Conservation (phyloP, 2,888 invertebrate genomes). For the Noctua janthina region DNA sequence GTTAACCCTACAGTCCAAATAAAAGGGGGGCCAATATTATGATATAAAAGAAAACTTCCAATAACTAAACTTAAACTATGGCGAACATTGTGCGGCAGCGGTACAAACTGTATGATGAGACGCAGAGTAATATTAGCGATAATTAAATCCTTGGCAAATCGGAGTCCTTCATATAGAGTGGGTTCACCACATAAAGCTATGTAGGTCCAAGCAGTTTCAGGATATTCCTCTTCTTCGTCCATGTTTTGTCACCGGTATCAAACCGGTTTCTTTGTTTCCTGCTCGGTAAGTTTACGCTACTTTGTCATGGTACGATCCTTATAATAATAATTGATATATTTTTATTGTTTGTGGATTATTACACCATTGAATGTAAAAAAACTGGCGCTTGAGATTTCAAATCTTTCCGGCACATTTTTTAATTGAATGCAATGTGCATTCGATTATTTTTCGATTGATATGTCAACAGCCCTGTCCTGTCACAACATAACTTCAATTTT, state of each 20-base stretch:
- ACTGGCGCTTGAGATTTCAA: slow-evolving; percentile 1
- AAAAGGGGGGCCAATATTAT: slow-evolving; percentile 83
- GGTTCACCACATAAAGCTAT: slow-evolving; percentile 86
- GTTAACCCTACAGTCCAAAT: slow-evolving; percentile 87
- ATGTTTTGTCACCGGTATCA: slow-evolving; percentile 66
- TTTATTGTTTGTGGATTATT: not conserved
- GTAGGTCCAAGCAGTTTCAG: slow-evolving; percentile 83
- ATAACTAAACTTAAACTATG: slow-evolving; percentile 85
- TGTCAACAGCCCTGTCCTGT: slow-evolving; percentile 7
- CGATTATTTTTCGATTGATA: slow-evolving; percentile 6
- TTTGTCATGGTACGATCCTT: slow-evolving; percentile 18
- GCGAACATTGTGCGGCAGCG: slow-evolving; percentile 85
- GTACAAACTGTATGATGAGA: slow-evolving; percentile 81
- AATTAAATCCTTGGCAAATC: slow-evolving; percentile 88
- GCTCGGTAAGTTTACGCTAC: slow-evolving; percentile 8
- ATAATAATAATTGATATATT: not conserved
- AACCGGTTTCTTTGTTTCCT: slow-evolving; percentile 43
- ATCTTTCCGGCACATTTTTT: slow-evolving; percentile 24
- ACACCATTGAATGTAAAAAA: slow-evolving; percentile 7
- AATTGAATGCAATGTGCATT: slow-evolving; percentile 2
- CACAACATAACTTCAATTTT: not conserved
- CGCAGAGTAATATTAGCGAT: slow-evolving; percentile 85
- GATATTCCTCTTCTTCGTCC: slow-evolving; percentile 85
- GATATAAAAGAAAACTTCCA: slow-evolving; percentile 85
- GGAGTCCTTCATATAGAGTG: slow-evolving; percentile 85